phyloP scores from a whole-genome alignment of 2,797 vertebrate genomes.

The Acrocephalus scirpaceus region DNA sequence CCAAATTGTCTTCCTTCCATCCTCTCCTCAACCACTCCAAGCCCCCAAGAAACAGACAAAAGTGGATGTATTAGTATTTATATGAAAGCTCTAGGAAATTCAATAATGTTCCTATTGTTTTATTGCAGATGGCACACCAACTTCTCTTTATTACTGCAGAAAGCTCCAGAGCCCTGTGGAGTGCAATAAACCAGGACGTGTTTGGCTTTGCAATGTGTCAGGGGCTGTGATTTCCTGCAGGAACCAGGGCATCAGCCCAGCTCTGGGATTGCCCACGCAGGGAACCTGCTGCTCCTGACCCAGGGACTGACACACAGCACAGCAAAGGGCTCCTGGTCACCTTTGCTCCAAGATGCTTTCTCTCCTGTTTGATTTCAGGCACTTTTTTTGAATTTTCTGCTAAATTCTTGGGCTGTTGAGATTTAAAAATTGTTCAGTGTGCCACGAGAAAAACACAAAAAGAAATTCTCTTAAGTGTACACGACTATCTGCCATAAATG shows the following conservation, averaged over 20 bases:
- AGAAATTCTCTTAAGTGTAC: background rate
- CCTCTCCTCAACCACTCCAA: background rate
- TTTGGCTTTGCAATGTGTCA: constrained; percentile 56
- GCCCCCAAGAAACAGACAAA: constrained; percentile 25
- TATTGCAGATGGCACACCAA: constrained; percentile 68
- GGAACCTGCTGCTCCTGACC: background rate
- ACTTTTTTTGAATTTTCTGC: background rate
- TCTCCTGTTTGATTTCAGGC: background rate
- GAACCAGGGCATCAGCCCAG: constrained; percentile 32
- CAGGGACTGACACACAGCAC: background rate
- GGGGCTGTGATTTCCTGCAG: constrained; percentile 52
- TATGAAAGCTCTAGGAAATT: constrained; percentile 61
- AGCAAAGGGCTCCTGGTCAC: background rate
- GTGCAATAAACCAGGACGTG: constrained; percentile 65
- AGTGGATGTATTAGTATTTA: constrained; percentile 33
- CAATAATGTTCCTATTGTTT: constrained; percentile 68
- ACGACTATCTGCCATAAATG: fast-evolving
- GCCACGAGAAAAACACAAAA: fast-evolving
- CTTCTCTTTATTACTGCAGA: constrained; percentile 75
- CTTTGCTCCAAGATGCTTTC: background rate
- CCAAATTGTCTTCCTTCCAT: background rate
- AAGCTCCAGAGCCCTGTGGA: constrained; percentile 69
- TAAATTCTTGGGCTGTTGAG: background rate
- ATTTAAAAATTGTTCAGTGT: background rate
- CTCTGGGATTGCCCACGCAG: background rate